Conservation (phyloP, 2,797 vertebrate genomes). For the Rachycentron canadum region DNA sequence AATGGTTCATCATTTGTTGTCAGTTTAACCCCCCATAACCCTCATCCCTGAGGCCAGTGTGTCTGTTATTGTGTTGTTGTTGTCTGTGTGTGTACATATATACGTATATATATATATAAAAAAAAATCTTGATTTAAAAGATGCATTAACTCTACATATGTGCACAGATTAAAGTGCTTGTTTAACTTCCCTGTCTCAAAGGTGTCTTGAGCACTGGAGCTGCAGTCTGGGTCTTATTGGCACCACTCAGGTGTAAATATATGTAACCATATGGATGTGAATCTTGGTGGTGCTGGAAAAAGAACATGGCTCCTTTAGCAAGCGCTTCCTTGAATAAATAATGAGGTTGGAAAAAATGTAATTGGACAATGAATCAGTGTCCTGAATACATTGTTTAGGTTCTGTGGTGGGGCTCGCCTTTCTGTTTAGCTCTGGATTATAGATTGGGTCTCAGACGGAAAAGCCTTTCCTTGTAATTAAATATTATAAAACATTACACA, state of each 20-base stretch:
- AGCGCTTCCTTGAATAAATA: constrained; percentile 58
- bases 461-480: constrained; percentile 74
- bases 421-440: constrained; percentile 73
- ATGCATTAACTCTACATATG: not conserved
- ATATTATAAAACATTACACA: constrained; percentile 69
- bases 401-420: constrained; percentile 55
- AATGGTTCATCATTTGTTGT: constrained; percentile 12
- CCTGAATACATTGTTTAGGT: constrained; percentile 62
- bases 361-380: constrained; percentile 59
- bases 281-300: constrained; percentile 25
- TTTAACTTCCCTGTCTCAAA: not conserved
- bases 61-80: constrained; percentile 10
- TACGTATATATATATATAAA: too few relatives aligned
- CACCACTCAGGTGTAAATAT: constrained; percentile 45
- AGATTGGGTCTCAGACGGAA: constrained; percentile 55
- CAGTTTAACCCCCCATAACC: not conserved
- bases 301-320: constrained; percentile 21
- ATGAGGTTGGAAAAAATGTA: constrained; percentile 54
- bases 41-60: constrained; percentile 5
- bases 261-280: constrained; percentile 28
- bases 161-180: not conserved
- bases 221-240: constrained; percentile 6
- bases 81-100: not conserved
- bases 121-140: too few relatives aligned
- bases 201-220: not conserved